A percentile compares a stretch with the other conserved stretches of the same genome.
Evolutionary conservation across 2,888 invertebrate species (phyloP).

Genomic region (Bruchidius siliquastri): DNA sequence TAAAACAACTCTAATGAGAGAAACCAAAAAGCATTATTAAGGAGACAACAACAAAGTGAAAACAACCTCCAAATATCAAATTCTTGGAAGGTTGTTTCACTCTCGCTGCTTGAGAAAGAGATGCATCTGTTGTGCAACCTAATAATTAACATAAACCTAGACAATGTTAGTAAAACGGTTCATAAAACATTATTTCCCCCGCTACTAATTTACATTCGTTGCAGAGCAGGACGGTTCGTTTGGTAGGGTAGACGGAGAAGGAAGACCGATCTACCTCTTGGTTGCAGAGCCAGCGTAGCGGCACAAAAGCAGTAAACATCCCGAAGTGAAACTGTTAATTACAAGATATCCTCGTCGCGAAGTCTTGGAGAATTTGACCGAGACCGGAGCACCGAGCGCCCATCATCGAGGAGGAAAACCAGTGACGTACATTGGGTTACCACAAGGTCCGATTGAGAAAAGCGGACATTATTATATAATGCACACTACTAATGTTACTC

Average conservation of each 20-base stretch:
- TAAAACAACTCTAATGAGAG: too few species aligned
- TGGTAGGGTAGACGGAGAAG: neutral
- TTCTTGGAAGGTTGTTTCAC: neutral
- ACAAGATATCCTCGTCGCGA: neutral
- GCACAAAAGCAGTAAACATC: neutral
- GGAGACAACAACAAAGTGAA: too few species aligned
- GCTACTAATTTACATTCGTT: neutral
- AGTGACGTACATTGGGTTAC: neutral
- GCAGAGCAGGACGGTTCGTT: neutral
- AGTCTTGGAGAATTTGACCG: neutral
- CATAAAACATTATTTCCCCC: neutral
- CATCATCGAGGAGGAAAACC: neutral
- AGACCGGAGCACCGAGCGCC: neutral
- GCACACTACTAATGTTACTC: too few species aligned
- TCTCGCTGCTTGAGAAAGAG: neutral
- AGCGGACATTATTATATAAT: too few species aligned
- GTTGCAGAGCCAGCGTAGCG: too few species aligned
- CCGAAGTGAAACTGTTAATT: neutral
- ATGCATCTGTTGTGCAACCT: neutral
- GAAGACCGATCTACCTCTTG: neutral
- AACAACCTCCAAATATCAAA: neutral
- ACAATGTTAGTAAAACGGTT: neutral
- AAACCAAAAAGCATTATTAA: too few species aligned
- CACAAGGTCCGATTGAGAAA: too few species aligned
- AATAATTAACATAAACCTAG: neutral